Base-by-base conservation (phyloP, 2,888 invertebrate species). In the Dolichopus griseipennis region DNA sequence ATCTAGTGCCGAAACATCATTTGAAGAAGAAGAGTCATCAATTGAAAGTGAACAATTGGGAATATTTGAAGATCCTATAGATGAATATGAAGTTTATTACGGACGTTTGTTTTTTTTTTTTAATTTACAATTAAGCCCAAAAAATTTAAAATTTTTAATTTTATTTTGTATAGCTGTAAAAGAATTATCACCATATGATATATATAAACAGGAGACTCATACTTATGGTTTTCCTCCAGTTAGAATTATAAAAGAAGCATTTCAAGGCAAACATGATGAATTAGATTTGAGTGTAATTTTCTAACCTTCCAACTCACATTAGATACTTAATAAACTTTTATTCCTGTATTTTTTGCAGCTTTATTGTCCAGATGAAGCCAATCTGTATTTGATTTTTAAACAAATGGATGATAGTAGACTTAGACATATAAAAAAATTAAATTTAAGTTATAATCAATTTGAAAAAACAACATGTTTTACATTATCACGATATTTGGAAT, bases 391-490 rank as follows among this genome's bases (percentile, higher is more conserved):
- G 10, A 64, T 68, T 15, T 68, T 52, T 37, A 61, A 69, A 68
- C 21, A 61, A 12, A 7, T 70, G 33, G n/a, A 62, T 12, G 68
- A 65, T 5, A 34, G 67, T 20, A 64, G 66, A 15, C 33, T 61
- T 6, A 41, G 18, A 3, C n/a, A 27, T 3, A 12, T 71, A 33
- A 62, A 64, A 0, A 64, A 65, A n/a, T 37, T 71, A 20, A 67
- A 71, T 64, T 63, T 71, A 21, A 64, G 64, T 2, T 43, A 68
- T 64, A 67, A 64, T n/a, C 21, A 62, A 7, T 66, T 71, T 21
- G 67, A 65, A n/a, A 63, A 66, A 43, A 22, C 64, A 10, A 68
- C 68, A 20, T 71, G 69, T 65, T 5, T 68, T 3, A 61, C 69
- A 8, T 21, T 72, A 20, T 33, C 69, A 1, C 64, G 66, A 12